Percentiles rank a stretch among this genome's conserved stretches.
Conservation (phyloP, 2,797 vertebrate genomes). For the Toxotes lorentzi region DNA sequence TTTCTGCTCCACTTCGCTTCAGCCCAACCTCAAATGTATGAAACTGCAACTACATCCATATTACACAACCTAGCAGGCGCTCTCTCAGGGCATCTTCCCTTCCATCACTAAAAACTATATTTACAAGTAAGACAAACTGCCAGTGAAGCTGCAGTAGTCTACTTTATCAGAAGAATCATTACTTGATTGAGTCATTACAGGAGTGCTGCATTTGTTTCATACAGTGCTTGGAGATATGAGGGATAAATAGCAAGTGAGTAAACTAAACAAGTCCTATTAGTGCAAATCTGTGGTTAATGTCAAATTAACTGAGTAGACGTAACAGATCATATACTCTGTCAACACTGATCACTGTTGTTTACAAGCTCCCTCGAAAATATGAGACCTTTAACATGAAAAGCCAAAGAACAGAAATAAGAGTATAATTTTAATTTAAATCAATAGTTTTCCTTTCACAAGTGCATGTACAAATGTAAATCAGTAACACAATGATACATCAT, state of each 20-base stretch:
- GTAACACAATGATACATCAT: constrained; percentile 61
- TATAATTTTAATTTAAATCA: constrained; percentile 63
- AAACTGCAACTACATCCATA: constrained; percentile 51
- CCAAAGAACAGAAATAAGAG: constrained; percentile 29
- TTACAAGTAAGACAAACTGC: constrained; percentile 43
- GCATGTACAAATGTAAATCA: constrained; percentile 68
- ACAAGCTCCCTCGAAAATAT: not conserved
- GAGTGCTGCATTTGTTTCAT: constrained; percentile 21
- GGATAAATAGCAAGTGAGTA: constrained; percentile 20
- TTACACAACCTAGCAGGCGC: constrained; percentile 59
- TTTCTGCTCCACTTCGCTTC: constrained; percentile 80
- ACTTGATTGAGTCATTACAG: constrained; percentile 31
- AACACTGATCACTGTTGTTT: constrained; percentile 39
- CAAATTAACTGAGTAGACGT: constrained; percentile 7
- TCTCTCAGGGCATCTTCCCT: constrained; percentile 43
- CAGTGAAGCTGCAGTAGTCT: constrained; percentile 16
- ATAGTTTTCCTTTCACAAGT: constrained; percentile 39
- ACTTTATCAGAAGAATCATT: constrained; percentile 32
- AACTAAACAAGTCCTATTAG: constrained; percentile 48
- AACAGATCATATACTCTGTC: constrained; percentile 14
- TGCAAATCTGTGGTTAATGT: constrained; percentile 42
- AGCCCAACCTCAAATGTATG: constrained; percentile 43
- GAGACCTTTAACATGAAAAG: constrained; percentile 15
- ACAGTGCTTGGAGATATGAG: not conserved
- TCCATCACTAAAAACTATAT: constrained; percentile 36